phyloP scores from a whole-genome alignment of 2,113 vertebrate genomes.

The Vireo altiloquus region DNA sequence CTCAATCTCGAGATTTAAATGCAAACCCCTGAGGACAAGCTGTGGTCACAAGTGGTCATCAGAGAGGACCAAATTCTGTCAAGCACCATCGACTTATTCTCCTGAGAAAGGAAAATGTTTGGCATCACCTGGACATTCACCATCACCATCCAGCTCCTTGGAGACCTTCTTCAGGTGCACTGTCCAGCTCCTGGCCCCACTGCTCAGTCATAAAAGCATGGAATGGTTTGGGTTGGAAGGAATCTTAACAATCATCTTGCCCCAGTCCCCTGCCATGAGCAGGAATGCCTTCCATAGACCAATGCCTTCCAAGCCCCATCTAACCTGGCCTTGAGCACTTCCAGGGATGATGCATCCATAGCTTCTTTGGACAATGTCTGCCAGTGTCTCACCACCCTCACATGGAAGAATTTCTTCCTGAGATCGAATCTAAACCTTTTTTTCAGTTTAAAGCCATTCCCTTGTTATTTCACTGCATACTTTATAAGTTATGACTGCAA shows the following conservation, averaged over 20 bases:
- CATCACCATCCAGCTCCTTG: background rate
- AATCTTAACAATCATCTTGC: accelerated
- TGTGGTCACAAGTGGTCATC: background rate
- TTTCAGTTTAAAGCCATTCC: background rate
- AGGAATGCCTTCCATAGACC: background rate
- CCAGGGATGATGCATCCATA: background rate
- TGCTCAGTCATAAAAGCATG: background rate
- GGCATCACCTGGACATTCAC: background rate
- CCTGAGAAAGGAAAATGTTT: background rate
- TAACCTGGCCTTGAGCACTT: background rate
- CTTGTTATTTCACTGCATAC: background rate
- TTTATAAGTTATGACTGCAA: accelerated
- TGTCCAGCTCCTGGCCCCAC: accelerated
- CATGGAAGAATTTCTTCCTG: background rate
- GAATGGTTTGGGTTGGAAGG: background rate
- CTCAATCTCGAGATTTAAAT: background rate
- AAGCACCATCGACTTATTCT: background rate
- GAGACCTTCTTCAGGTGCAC: background rate
- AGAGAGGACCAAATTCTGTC: background rate
- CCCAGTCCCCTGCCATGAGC: background rate
- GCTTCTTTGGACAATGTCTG: background rate
- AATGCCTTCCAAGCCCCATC: background rate
- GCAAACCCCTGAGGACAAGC: background rate
- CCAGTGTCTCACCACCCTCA: background rate
- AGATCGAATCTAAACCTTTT: background rate